Conservation (phyloP, 2,888 invertebrate genomes). For the Electrophaes corylata region DNA sequence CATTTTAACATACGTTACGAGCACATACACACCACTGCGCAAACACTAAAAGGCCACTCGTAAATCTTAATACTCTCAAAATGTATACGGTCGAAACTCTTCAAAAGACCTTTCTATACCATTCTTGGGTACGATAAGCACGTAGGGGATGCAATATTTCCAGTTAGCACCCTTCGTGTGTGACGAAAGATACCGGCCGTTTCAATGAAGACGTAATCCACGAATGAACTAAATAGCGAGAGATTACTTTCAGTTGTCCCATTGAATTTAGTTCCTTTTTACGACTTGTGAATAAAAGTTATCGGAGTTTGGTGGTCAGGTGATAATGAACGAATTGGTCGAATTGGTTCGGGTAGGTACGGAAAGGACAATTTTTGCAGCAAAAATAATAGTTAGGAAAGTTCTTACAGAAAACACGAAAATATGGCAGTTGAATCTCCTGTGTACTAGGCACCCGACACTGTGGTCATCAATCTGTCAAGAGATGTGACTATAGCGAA, state of each 20-base stretch:
- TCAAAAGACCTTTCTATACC: conserved; percentile 65
- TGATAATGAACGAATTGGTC: no score
- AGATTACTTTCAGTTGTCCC: background rate
- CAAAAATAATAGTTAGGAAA: no score
- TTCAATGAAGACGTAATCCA: conserved; percentile 49
- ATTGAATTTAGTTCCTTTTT: conserved; percentile 1
- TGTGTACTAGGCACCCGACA: no score
- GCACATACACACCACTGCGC: conserved; percentile 45
- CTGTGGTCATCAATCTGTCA: no score
- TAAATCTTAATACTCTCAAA: conserved; percentile 71
- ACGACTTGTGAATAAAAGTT: background rate
- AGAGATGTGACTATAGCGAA: no score
- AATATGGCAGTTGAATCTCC: no score
- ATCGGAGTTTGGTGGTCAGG: no score
- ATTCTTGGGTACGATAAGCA: conserved; percentile 66
- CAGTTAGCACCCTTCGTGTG: conserved; percentile 52
- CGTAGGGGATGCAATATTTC: conserved; percentile 63
- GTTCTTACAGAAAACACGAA: no score
- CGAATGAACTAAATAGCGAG: conserved; percentile 20
- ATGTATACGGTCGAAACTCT: conserved; percentile 61
- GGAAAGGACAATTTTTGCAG: no score
- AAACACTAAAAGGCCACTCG: conserved; percentile 62
- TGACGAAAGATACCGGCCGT: conserved; percentile 55
- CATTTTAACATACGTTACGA: no score
- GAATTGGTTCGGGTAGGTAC: no score